These are phyloP conservation scores for Seladonia tumulorum DNA, from an alignment of 2,888 invertebrate species.

Conservation along the genomic window DNA sequence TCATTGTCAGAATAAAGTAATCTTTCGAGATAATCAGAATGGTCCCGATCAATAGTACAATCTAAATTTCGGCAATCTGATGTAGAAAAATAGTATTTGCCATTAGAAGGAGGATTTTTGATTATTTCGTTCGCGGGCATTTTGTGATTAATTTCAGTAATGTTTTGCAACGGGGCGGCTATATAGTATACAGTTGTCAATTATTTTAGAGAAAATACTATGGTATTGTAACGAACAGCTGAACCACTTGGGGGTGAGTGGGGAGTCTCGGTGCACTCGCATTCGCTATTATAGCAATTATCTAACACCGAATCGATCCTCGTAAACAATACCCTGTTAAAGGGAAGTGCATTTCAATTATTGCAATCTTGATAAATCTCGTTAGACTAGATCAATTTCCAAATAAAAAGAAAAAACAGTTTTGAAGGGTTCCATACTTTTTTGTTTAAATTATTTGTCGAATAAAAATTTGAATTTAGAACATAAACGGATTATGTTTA, in stretches of 20 bases:
- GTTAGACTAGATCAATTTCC: background rate
- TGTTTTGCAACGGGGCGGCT: background rate
- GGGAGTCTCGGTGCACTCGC: background rate
- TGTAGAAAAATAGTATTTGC: constrained; percentile 50
- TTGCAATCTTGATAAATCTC: too few relatives aligned
- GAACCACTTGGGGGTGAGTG: constrained; percentile 15
- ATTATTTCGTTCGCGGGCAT: background rate
- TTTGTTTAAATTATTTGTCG: too few relatives aligned
- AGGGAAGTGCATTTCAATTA: background rate
- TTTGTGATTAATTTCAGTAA: background rate
- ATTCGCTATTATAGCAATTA: constrained; percentile 4
- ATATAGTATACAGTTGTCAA: background rate
- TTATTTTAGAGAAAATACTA: background rate
- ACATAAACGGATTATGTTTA: too few relatives aligned
- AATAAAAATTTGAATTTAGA: background rate
- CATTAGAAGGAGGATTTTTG: background rate
- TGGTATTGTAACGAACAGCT: background rate
- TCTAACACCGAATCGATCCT: background rate
- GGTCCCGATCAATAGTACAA: constrained; percentile 45
- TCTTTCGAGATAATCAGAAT: constrained; percentile 14
- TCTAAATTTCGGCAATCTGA: constrained; percentile 10
- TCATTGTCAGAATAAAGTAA: background rate
- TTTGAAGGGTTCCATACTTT: too few relatives aligned
- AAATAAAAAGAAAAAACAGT: too few relatives aligned
- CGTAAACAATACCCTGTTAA: background rate